Evolutionary conservation across 2,113 vertebrate genomes (phyloP).

Genomic region (Haemorhous mexicanus): DNA sequence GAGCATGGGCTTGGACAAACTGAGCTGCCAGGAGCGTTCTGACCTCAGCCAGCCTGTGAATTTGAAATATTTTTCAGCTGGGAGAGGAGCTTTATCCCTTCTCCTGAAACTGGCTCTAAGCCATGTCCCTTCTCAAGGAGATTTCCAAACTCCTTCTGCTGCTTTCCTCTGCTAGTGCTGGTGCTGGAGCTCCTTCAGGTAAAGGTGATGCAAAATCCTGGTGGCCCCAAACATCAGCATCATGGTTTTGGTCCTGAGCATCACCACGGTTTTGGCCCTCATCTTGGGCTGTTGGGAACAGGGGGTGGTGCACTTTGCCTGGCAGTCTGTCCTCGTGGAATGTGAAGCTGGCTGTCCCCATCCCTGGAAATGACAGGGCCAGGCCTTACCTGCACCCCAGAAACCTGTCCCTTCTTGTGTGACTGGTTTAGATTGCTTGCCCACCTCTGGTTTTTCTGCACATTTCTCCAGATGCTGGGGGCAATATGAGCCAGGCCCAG

Average conservation of each 20-base stretch:
- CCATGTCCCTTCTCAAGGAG: neutral
- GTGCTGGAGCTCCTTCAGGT: neutral
- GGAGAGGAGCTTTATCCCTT: neutral
- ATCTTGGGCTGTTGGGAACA: neutral
- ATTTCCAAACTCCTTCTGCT: neutral
- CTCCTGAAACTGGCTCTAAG: neutral
- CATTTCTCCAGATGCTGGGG: neutral
- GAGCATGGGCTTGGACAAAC: neutral
- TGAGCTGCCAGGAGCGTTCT: neutral
- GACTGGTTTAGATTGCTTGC: neutral
- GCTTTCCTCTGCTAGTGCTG: neutral
- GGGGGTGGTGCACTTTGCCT: neutral
- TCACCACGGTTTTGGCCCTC: neutral
- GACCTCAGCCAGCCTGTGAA: neutral
- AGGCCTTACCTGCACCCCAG: neutral
- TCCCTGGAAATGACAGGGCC: neutral
- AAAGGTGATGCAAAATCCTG: neutral
- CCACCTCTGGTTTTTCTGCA: neutral
- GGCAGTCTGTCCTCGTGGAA: neutral
- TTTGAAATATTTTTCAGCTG: neutral
- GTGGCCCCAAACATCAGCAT: neutral
- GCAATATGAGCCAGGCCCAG: neutral
- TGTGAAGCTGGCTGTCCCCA: neutral
- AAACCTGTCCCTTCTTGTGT: rapidly evolving
- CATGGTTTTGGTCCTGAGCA: neutral